A percentile compares a stretch with the other conserved stretches of the same genome.
Evolutionary conservation across 1,140 invertebrate genomes (phyloP).

Genomic region (Lasioglossum albipes): DNA sequence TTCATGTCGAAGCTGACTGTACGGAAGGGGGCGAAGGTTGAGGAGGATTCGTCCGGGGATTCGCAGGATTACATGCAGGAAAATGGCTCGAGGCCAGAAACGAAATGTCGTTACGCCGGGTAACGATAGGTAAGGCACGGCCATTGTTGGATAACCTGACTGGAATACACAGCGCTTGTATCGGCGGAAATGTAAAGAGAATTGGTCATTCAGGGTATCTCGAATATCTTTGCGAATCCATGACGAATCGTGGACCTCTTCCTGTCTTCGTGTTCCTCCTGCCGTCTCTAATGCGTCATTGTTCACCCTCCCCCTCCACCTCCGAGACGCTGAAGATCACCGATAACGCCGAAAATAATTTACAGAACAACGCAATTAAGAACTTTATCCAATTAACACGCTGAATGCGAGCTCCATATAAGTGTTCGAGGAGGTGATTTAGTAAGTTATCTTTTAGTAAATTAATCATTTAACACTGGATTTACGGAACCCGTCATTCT

Average conservation of each 20-base stretch:
- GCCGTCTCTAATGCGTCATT: neutral
- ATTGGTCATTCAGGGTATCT: conserved; percentile 38
- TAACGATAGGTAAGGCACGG: conserved; percentile 62
- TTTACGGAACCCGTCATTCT: no score
- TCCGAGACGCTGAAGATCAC: neutral
- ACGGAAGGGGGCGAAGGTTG: conserved; percentile 43
- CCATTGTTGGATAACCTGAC: conserved; percentile 61
- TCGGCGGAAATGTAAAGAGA: conserved; percentile 19
- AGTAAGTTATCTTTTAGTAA: no score
- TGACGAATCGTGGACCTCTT: conserved; percentile 3
- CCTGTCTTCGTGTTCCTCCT: neutral
- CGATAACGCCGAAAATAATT: neutral
- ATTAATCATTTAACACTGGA: no score
- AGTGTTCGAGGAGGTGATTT: no score
- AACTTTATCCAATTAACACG: no score
- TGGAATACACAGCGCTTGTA: conserved; percentile 41
- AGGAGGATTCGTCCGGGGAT: conserved; percentile 56
- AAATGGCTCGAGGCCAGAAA: conserved; percentile 67
- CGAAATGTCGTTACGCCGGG: conserved; percentile 64
- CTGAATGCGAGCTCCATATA: no score
- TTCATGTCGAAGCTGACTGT: conserved; percentile 23
- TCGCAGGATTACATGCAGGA: conserved; percentile 63
- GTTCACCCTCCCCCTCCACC: neutral
- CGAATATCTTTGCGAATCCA: conserved; percentile 18
- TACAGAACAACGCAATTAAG: neutral